Percentiles rank a stretch among this genome's conserved stretches.
Evolutionary conservation across 2,797 vertebrate species (phyloP).

Genomic region (Spondyliosoma cantharus): DNA sequence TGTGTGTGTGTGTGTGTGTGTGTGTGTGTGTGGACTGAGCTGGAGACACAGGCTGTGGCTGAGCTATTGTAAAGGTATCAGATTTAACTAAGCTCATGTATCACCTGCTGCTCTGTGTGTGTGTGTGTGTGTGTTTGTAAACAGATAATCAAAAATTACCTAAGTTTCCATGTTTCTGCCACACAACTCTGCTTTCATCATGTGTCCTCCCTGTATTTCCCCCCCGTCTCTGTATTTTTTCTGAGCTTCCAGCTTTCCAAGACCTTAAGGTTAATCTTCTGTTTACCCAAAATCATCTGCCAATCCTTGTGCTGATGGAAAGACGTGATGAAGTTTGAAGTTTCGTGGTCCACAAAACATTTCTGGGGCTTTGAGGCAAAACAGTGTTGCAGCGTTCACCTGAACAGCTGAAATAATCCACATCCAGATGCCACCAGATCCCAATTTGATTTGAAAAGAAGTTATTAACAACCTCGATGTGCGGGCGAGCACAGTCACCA

Average conservation of each 20-base stretch:
- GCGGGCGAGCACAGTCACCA: too few species aligned
- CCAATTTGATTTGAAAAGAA: too few species aligned
- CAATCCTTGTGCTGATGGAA: too few species aligned
- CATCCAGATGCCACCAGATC: too few species aligned
- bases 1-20: conserved; percentile 17
- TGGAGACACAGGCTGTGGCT: conserved; percentile 44
- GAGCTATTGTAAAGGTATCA: conserved; percentile 71
- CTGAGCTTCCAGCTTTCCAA: not conserved
- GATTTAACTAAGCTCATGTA: conserved; percentile 71
- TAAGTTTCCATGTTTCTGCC: conserved; percentile 20
- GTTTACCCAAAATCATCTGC: too few species aligned
- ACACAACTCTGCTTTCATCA: conserved; percentile 1
- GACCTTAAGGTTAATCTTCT: not conserved
- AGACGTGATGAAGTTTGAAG: too few species aligned
- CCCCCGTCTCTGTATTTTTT: not conserved
- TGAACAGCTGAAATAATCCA: too few species aligned
- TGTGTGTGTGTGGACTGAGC: conserved; percentile 28
- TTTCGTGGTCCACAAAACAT: too few species aligned
- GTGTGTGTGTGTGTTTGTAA: not conserved
- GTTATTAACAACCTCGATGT: too few species aligned
- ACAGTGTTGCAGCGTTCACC: too few species aligned
- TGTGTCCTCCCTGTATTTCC: not conserved
- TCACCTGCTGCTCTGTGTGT: conserved; percentile 49
- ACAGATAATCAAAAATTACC: conserved; percentile 12
- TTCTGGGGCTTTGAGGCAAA: too few species aligned